phyloP scores from a whole-genome alignment of 2,888 invertebrate species.

The Dione juno region DNA sequence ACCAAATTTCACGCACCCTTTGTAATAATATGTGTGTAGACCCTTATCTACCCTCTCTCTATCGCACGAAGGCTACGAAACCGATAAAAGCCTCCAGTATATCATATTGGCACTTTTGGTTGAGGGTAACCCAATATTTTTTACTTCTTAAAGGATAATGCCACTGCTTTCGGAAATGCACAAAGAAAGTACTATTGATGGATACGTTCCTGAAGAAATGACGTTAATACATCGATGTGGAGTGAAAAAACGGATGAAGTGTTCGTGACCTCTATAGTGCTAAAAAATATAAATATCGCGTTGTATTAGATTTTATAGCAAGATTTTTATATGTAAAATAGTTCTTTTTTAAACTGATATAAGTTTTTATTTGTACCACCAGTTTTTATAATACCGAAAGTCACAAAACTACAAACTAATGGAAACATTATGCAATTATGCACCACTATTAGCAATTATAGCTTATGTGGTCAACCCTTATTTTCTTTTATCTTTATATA shows the following conservation, averaged over 20 bases:
- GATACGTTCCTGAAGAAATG: slow-evolving; percentile 30
- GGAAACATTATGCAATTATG: too few species aligned
- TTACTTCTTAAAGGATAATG: slow-evolving; percentile 68
- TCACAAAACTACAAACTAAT: too few species aligned
- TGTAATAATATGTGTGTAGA: slow-evolving; percentile 70
- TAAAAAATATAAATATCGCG: not conserved
- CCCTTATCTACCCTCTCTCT: slow-evolving; percentile 74
- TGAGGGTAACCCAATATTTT: slow-evolving; percentile 70
- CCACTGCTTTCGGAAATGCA: slow-evolving; percentile 50
- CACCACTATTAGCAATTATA: too few species aligned
- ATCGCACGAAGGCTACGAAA: slow-evolving; percentile 49
- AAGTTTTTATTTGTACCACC: too few species aligned
- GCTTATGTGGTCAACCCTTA: too few species aligned
- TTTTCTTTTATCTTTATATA: too few species aligned
- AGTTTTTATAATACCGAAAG: too few species aligned
- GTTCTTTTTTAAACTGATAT: too few species aligned
- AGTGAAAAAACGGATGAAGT: not conserved
- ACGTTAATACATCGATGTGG: not conserved
- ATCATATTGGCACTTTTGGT: slow-evolving; percentile 80
- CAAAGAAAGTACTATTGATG: slow-evolving; percentile 55
- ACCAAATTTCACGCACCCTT: slow-evolving; percentile 80
- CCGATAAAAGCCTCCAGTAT: slow-evolving; percentile 75
- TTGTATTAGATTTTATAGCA: too few species aligned
- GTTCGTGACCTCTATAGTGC: not conserved
- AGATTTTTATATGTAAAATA: too few species aligned